Conservation (phyloP, 2,113 vertebrate species). For the Prionailurus bengalensis region DNA sequence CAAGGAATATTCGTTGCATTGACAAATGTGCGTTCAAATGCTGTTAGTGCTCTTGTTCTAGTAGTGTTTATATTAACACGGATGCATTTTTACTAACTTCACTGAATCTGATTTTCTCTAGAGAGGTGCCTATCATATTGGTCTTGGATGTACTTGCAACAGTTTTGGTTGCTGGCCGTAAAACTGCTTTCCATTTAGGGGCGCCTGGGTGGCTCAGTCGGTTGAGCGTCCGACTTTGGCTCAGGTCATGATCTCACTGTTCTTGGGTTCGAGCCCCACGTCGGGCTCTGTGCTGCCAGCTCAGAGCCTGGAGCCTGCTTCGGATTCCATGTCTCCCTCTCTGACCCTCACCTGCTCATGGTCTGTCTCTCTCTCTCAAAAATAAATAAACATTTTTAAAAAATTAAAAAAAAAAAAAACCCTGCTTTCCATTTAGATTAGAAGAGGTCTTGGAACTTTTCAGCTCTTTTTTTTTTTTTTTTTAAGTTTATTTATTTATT, state of each 20-base stretch:
- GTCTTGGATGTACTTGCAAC: not conserved
- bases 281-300: too few relatives aligned
- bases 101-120: not conserved
- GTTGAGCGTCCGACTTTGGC: too few relatives aligned
- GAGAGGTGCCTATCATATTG: not conserved
- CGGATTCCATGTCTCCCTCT: too few relatives aligned
- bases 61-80: constrained; percentile 35
- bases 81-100: constrained; percentile 31
- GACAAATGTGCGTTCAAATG: not conserved
- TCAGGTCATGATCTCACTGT: too few relatives aligned
- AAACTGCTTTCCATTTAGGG: constrained; percentile 36
- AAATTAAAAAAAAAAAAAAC: too few relatives aligned
- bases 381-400: too few relatives aligned
- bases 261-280: too few relatives aligned
- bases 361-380: too few relatives aligned
- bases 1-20: not conserved
- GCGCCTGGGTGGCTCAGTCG: too few relatives aligned
- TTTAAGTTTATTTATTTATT: too few relatives aligned
- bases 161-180: constrained; percentile 12
- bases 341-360: too few relatives aligned
- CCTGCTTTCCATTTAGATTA: constrained; percentile 28
- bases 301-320: too few relatives aligned
- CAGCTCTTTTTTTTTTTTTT: not conserved
- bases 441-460: constrained; percentile 16
- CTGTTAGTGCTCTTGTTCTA: not conserved